These are phyloP conservation scores for Helicoverpa zea DNA, from an alignment of 1,140 invertebrate genomes.

Conservation along the genomic window DNA sequence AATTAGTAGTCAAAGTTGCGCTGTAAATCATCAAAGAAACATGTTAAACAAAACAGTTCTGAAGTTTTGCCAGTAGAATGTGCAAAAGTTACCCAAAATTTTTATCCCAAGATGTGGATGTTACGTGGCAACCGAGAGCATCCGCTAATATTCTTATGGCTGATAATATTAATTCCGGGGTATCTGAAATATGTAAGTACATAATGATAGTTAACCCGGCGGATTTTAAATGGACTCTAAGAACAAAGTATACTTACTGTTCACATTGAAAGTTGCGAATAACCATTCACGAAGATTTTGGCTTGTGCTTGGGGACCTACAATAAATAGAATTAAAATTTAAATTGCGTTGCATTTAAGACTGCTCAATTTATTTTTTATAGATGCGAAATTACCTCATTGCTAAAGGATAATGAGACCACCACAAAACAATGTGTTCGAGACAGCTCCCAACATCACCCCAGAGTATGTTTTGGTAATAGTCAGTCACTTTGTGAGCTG, in stretches of 20 bases:
- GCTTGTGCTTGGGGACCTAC: slow-evolving; percentile 89
- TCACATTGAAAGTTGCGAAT: slow-evolving; percentile 88
- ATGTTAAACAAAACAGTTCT: background rate
- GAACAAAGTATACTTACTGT: slow-evolving; percentile 82
- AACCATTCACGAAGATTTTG: slow-evolving; percentile 90
- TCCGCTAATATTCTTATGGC: slow-evolving; percentile 91
- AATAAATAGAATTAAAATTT: background rate
- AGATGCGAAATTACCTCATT: slow-evolving; percentile 77
- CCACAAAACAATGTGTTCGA: slow-evolving; percentile 93
- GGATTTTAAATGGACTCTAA: background rate
- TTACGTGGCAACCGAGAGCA: slow-evolving; percentile 91
- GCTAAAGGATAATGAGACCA: slow-evolving; percentile 91
- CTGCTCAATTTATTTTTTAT: background rate
- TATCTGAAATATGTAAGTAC: slow-evolving; percentile 81
- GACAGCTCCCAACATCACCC: slow-evolving; percentile 91
- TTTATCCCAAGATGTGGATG: slow-evolving; percentile 92
- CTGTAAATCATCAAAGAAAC: slow-evolving; percentile 62
- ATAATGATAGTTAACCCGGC: background rate
- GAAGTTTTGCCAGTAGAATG: background rate
- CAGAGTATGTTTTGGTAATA: slow-evolving; percentile 88
- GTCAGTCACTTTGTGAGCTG: slow-evolving; percentile 82
- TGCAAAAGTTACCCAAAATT: slow-evolving; percentile 87
- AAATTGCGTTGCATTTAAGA: background rate
- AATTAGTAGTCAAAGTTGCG: slow-evolving; percentile 75
- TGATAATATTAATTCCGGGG: slow-evolving; percentile 89